A percentile compares a stretch with the other conserved stretches of the same genome.
These are phyloP conservation scores for Phrynocephalus guinanensis DNA, from an alignment of 2,797 vertebrate species.

Conservation along the genomic window DNA sequence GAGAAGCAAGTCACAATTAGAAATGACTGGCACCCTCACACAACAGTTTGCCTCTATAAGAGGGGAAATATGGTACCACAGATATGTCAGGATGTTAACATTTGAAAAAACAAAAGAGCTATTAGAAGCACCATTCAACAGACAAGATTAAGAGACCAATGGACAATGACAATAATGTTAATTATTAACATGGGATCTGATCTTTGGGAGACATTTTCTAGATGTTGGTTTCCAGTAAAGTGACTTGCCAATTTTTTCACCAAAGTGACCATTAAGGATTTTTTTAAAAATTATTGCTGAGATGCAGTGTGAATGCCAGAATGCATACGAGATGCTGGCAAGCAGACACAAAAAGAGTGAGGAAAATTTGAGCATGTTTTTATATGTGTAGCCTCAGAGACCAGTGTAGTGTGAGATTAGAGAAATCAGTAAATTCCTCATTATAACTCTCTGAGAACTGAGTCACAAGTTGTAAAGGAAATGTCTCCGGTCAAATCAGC, in stretches of 20 bases:
- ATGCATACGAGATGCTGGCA: neutral
- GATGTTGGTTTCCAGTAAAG: neutral
- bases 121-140: neutral
- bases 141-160: neutral
- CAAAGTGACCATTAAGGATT: neutral
- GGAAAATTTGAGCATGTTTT: neutral
- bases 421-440: neutral
- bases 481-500: neutral
- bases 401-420: neutral
- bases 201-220: neutral
- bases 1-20: slow-evolving; percentile 51
- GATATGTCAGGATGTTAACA: slow-evolving; percentile 22
- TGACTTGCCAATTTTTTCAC: neutral
- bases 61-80: neutral
- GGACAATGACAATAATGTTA: neutral
- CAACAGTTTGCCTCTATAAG: neutral
- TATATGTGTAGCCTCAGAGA: neutral
- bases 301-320: neutral
- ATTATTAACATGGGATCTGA: neutral
- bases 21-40: slow-evolving; percentile 23
- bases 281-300: neutral
- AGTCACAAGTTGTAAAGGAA: neutral
- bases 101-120: neutral
- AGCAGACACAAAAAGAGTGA: neutral
- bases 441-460: neutral